Percentiles rank a stretch among this genome's conserved stretches.
Conservation (phyloP, 64 coral and sea anemone species). For the Cladopsammia gracilis region DNA sequence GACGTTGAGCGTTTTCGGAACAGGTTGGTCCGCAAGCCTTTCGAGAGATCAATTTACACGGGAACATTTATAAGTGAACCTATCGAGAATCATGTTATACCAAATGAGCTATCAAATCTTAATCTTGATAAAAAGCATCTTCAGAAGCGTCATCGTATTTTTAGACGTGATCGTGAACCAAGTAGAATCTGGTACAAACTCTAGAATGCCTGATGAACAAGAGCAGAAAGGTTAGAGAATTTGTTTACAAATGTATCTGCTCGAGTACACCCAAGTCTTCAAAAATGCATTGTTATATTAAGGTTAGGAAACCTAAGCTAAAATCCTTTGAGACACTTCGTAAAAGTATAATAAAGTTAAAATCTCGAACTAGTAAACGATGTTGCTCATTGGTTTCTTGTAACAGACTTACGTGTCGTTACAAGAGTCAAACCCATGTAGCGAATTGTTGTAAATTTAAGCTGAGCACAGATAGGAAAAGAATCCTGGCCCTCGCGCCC, state of each 20-base stretch:
- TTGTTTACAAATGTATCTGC: constrained; percentile 5
- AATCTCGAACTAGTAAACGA: neutral
- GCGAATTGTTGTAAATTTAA: constrained; percentile 18
- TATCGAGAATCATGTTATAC: neutral
- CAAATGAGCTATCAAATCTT: constrained; percentile 8
- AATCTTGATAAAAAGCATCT: neutral
- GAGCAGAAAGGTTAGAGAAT: constrained; percentile 31
- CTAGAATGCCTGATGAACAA: neutral
- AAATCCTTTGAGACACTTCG: too few species aligned
- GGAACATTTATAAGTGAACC: constrained; percentile 8
- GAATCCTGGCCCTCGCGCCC: constrained; percentile 49
- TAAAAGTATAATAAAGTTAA: too few species aligned
- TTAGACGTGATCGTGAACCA: constrained; percentile 1
- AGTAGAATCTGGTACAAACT: neutral
- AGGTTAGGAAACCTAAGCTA: too few species aligned
- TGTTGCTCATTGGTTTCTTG: constrained; percentile 26
- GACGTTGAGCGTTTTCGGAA: neutral
- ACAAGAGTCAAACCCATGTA: neutral
- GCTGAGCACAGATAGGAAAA: constrained; percentile 17
- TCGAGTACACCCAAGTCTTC: constrained; percentile 31
- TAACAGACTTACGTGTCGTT: constrained; percentile 11
- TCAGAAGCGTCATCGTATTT: constrained; percentile 6
- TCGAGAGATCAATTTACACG: neutral
- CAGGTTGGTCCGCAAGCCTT: neutral
- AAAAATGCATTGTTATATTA: too few species aligned